phyloP scores from a whole-genome alignment of 2,113 vertebrate genomes.

The Heterochromis multidens region DNA sequence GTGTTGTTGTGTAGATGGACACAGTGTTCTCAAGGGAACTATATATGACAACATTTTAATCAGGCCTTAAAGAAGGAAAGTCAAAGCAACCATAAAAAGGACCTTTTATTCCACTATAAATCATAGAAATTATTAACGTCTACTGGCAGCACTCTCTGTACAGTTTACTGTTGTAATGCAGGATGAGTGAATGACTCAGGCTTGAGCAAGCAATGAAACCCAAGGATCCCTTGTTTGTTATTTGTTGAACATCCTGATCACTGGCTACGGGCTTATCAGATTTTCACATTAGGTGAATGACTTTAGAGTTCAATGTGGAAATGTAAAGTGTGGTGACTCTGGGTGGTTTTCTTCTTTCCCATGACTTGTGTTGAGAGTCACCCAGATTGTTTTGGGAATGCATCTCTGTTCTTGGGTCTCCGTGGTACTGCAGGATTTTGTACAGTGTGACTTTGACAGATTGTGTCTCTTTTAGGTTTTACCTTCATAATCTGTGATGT shows the following conservation, averaged over 20 bases:
- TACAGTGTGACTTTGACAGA: not conserved
- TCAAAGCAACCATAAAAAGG: not conserved
- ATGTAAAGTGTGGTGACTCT: not conserved
- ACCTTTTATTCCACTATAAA: not conserved
- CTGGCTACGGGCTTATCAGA: not conserved
- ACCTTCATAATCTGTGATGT: too few relatives aligned
- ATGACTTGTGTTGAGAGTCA: not conserved
- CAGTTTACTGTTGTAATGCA: not conserved
- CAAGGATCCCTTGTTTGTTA: not conserved
- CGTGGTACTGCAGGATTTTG: not conserved
- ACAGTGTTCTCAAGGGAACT: not conserved
- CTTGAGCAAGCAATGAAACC: not conserved
- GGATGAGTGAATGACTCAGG: not conserved
- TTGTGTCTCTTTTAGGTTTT: not conserved
- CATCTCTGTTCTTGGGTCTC: not conserved
- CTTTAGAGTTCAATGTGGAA: not conserved
- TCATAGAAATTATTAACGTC: not conserved
- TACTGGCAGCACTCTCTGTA: not conserved
- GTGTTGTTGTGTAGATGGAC: not conserved
- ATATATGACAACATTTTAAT: not conserved
- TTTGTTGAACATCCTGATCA: not conserved
- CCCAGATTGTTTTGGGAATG: not conserved
- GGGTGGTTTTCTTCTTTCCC: not conserved
- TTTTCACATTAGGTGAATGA: not conserved
- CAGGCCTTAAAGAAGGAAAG: not conserved